A percentile compares a stretch with the other conserved stretches of the same genome.
phyloP scores from a whole-genome alignment of 2,888 invertebrate species.

The Brassicogethes aeneus region DNA sequence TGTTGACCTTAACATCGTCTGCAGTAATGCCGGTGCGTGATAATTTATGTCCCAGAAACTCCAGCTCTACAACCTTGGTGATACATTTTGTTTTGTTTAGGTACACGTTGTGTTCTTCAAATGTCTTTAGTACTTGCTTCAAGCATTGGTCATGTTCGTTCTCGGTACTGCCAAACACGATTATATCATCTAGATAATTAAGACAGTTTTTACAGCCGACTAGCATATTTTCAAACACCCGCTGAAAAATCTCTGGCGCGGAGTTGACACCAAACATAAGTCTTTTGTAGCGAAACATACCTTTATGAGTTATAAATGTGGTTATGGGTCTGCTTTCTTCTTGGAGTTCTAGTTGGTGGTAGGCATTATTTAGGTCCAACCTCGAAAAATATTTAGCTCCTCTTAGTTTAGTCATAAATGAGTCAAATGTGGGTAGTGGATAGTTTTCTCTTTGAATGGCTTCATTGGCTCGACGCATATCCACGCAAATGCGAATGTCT shows the following conservation, averaged over 20 bases:
- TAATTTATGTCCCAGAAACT: constrained; percentile 7
- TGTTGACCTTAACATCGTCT: background rate
- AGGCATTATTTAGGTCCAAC: constrained; percentile 5
- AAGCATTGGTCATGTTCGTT: no score
- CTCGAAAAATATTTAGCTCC: constrained; percentile 6
- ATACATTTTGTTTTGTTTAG: background rate
- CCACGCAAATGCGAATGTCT: constrained; percentile 24
- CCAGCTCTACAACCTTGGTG: background rate
- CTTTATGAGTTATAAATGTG: constrained; percentile 6
- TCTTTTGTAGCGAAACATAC: constrained; percentile 3
- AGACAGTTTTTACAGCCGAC: background rate
- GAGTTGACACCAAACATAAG: constrained; percentile 3
- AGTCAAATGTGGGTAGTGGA: background rate
- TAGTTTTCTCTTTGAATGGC: constrained; percentile 3
- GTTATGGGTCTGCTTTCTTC: constrained; percentile 6
- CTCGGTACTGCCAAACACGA: no score
- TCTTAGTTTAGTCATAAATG: background rate
- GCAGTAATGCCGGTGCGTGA: constrained; percentile 5
- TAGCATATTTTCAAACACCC: background rate
- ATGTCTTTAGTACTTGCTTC: no score
- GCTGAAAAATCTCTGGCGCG: background rate
- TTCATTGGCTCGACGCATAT: constrained; percentile 24
- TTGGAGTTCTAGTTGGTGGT: constrained; percentile 12
- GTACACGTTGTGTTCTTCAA: no score
- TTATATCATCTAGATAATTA: background rate